Conservation (phyloP, 2,113 vertebrate species). For the Limnothrissa miodon region DNA sequence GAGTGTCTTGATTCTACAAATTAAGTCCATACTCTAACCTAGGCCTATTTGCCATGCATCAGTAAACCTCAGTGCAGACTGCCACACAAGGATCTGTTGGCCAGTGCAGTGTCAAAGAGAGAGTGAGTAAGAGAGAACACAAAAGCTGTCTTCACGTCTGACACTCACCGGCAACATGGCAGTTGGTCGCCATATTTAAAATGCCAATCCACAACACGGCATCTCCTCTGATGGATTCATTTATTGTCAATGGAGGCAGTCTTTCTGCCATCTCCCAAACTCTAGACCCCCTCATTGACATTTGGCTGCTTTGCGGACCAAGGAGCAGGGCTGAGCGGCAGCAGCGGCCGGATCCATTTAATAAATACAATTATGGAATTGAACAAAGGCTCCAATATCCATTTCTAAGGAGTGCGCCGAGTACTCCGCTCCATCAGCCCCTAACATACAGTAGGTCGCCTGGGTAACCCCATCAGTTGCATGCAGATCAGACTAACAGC, state of each 20-base stretch:
- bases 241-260: not conserved
- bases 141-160: not conserved
- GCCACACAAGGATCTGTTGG: not conserved
- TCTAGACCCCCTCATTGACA: slow-evolving; percentile 43
- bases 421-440: slow-evolving; percentile 50
- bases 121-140: not conserved
- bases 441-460: slow-evolving; percentile 71
- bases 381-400: slow-evolving; percentile 71
- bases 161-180: not conserved
- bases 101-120: not conserved
- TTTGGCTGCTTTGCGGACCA: slow-evolving; percentile 19
- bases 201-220: not conserved
- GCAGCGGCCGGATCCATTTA: slow-evolving; percentile 42
- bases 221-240: not conserved
- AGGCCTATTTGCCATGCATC: slow-evolving; percentile 31
- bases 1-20: slow-evolving; percentile 41
- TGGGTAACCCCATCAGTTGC: slow-evolving; percentile 69
- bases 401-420: slow-evolving; percentile 70
- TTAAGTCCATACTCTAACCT: slow-evolving; percentile 56
- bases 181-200: slow-evolving; percentile 4
- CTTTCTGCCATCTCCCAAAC: slow-evolving; percentile 36
- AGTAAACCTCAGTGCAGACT: not conserved
- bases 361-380: slow-evolving; percentile 64
- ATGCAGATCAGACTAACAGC: slow-evolving; percentile 69
- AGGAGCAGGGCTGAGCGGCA: slow-evolving; percentile 43